A percentile compares a stretch with the other conserved stretches of the same genome.
Conservation (phyloP, 1,140 invertebrate species). For the Dolichoris vasculosae region DNA sequence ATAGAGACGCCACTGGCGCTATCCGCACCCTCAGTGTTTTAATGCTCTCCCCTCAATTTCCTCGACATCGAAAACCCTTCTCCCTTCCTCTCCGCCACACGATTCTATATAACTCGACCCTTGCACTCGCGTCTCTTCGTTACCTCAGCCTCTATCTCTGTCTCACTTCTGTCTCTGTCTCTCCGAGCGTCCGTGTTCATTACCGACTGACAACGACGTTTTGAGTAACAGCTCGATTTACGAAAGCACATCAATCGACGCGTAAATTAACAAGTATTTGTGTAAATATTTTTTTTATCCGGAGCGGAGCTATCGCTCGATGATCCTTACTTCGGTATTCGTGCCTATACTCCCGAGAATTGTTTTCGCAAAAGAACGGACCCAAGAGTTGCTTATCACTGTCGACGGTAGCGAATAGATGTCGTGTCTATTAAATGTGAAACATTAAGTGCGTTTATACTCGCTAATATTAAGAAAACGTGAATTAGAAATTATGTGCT, state of each 20-base stretch:
- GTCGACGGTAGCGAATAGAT: too few species aligned
- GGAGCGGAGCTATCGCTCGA: not conserved
- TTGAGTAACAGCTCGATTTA: slow-evolving; percentile 41
- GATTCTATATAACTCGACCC: slow-evolving; percentile 40
- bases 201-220: slow-evolving; percentile 37
- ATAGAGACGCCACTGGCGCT: slow-evolving; percentile 61
- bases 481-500: not conserved
- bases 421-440: too few species aligned
- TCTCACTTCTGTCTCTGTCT: not conserved
- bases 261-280: slow-evolving; percentile 31
- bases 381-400: too few species aligned
- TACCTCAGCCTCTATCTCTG: slow-evolving; percentile 10
- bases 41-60: slow-evolving; percentile 64
- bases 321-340: not conserved
- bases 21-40: slow-evolving; percentile 65
- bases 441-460: not conserved
- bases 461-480: not conserved
- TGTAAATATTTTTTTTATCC: not conserved
- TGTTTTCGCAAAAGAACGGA: too few species aligned
- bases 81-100: not conserved
- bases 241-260: slow-evolving; percentile 38
- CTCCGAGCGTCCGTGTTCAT: slow-evolving; percentile 13
- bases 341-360: not conserved
- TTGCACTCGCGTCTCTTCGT: slow-evolving; percentile 54
- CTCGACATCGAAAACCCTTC: slow-evolving; percentile 57